phyloP scores from a whole-genome alignment of 2,888 invertebrate genomes.

The Lasius fuliginosus region DNA sequence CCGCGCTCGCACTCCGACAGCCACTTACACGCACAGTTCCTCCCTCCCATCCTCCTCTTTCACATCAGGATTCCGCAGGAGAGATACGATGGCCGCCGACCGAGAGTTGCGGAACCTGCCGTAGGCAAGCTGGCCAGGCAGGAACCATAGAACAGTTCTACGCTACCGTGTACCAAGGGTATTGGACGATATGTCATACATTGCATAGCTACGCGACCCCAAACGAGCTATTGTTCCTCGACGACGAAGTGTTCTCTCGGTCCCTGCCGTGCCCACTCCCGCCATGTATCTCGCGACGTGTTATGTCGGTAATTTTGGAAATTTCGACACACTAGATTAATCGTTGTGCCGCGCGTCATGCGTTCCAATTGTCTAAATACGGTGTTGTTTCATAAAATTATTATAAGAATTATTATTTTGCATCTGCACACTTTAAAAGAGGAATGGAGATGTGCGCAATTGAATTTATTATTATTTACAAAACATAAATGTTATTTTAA shows the following conservation, averaged over 20 bases:
- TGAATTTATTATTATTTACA: neutral
- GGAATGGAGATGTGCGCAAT: neutral
- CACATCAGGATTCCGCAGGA: constrained; percentile 48
- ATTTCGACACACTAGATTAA: constrained; percentile 69
- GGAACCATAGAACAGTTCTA: constrained; percentile 63
- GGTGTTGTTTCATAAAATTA: neutral
- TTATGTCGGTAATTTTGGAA: constrained; percentile 73
- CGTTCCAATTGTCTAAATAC: neutral
- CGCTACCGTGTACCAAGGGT: constrained; percentile 73
- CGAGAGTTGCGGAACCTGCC: constrained; percentile 24
- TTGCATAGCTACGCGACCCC: constrained; percentile 77
- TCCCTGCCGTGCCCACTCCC: constrained; percentile 17
- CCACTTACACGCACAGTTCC: constrained; percentile 52
- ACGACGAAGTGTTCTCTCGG: constrained; percentile 71
- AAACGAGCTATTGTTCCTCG: constrained; percentile 78
- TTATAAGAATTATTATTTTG: neutral
- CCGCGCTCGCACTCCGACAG: constrained; percentile 59
- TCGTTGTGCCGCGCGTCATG: constrained; percentile 27
- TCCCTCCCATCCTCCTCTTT: neutral
- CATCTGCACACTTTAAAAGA: too few species aligned
- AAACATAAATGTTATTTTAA: neutral
- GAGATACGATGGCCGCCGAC: constrained; percentile 45
- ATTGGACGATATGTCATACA: constrained; percentile 78
- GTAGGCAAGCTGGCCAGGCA: constrained; percentile 19
- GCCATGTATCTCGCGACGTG: constrained; percentile 69